phyloP scores from a whole-genome alignment of 2,888 invertebrate species.

The Hemaris fuciformis region DNA sequence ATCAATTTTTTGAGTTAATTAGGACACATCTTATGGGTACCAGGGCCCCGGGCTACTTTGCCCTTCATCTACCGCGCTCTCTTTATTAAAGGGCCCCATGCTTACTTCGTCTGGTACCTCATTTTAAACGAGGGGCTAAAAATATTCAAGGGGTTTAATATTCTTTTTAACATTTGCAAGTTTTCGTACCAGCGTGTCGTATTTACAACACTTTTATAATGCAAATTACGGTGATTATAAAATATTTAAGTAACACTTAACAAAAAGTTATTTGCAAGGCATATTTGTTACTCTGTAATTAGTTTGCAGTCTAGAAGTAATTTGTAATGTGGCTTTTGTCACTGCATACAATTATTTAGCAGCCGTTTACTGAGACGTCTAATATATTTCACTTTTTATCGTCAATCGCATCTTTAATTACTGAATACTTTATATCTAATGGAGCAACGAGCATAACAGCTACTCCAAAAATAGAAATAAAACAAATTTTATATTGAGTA shows the following conservation, averaged over 20 bases:
- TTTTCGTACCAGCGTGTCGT: neutral
- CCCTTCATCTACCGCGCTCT: constrained; percentile 43
- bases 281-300: neutral
- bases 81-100: constrained; percentile 48
- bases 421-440: neutral
- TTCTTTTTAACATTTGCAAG: neutral
- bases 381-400: neutral
- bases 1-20: constrained; percentile 43
- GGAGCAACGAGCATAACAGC: neutral
- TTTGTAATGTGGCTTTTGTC: neutral
- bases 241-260: neutral
- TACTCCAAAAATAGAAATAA: neutral
- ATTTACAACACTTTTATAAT: neutral
- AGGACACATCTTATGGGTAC: constrained; percentile 38
- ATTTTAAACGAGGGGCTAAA: constrained; percentile 36
- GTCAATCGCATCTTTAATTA: neutral
- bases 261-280: neutral
- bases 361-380: neutral
- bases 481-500: neutral
- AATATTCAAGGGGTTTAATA: neutral
- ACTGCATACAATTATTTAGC: neutral
- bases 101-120: constrained; percentile 41
- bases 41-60: constrained; percentile 43
- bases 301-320: neutral
- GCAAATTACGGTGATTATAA: neutral